Evolutionary conservation across 1,140 invertebrate genomes (phyloP), one percentile per base, ranked within the genome.

Genomic region (Drosophila seguyi): DNA sequence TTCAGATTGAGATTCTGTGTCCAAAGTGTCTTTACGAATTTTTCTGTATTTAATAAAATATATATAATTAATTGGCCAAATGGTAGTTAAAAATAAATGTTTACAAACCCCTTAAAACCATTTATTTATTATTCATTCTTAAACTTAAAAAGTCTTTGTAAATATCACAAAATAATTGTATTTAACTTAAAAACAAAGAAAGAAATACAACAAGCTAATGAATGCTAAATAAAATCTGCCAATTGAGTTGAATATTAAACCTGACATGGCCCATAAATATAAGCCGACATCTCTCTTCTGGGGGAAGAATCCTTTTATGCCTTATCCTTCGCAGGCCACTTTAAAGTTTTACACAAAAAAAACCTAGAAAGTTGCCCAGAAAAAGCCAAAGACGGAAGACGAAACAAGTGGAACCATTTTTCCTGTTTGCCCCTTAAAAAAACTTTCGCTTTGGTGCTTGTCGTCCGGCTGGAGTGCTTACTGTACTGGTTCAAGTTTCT

Each of bases 401-500:
- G 68, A 16, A 34, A 63, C 25, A 74, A 75, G 38, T 52, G 62
- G 61, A 39, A 66, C 53, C 69, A 74, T 52, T 66, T 57, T 39
- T 48, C 29, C 39, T 48, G 36, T 72, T 72, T 72, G 29, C 68
- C 36, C 11, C 47, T 50, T 22, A n/a, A 47, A 58, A 71, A 72
- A n/a, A n/a, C 52, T 71, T 72, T 72, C 38, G 36, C 42, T 18
- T 11, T 60, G 56, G 31, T 63, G 41, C 63, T 66, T 63, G 31
- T 67, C 25, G 25, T 63, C 22, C 27, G 20, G 13, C n/a, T 72
- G n/a, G 68, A 72, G 68, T 71, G 68, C 41, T 71, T 72, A 72
- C 68, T 72, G 68, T 72, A 71, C 68, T 48, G 52, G 66, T 27
- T 39, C 36, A 72, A 72, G 66, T 71, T 71, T 13, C 36, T 20